Percentiles rank a stretch among this genome's conserved stretches.
phyloP scores from a whole-genome alignment of 2,113 vertebrate species.

The Ariopsis seemanni region DNA sequence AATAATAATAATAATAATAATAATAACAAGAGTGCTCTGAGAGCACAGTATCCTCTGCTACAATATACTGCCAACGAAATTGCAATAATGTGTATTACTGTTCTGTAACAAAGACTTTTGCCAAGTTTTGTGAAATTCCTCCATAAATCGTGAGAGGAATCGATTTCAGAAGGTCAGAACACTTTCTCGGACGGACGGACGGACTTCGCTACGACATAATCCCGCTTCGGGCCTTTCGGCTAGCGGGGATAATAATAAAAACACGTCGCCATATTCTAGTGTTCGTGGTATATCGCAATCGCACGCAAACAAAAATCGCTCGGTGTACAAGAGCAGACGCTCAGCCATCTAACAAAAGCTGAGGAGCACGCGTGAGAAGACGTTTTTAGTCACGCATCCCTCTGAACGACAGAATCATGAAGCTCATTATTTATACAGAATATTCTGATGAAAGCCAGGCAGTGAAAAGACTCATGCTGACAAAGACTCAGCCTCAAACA shows the following conservation, averaged over 20 bases:
- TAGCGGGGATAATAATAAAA: neutral
- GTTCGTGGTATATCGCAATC: neutral
- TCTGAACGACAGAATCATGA: neutral
- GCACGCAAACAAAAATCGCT: neutral
- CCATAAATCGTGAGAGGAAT: no score
- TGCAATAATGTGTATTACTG: no score
- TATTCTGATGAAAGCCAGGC: conserved; percentile 32
- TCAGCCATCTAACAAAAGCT: neutral
- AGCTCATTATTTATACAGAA: conserved; percentile 21
- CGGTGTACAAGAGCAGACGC: neutral
- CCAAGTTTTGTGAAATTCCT: no score
- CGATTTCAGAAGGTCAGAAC: no score
- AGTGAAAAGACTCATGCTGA: conserved; percentile 18
- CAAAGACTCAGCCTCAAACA: conserved; percentile 20
- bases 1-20: no score
- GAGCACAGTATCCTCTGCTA: no score
- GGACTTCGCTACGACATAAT: no score
- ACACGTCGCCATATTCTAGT: neutral
- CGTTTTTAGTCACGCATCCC: neutral
- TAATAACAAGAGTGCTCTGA: no score
- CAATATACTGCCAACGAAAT: no score
- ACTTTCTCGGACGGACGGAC: no score
- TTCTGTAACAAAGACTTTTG: no score
- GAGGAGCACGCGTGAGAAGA: neutral
- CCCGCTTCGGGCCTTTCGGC: no score